Evolutionary conservation across 2,888 invertebrate species (phyloP), one percentile per base, ranked within the genome.

Genomic region (Drosophila ochracea): DNA sequence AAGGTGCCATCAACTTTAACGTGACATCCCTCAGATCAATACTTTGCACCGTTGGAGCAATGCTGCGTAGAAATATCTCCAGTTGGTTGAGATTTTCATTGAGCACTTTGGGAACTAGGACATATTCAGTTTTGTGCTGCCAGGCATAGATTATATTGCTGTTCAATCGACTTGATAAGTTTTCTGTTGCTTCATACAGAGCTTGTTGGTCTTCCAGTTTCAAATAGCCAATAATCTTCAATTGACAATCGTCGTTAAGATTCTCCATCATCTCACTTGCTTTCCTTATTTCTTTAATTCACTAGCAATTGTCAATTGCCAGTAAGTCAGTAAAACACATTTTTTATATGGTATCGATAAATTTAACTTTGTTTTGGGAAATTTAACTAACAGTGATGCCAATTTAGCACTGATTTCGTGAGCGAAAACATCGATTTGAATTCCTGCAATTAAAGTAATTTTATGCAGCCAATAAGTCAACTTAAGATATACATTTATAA

Each of bases 201-300:
- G 25, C 2, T 13, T 80, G 13, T 55, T 72, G 80, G n/a, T 72
- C 76, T 1, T 4, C 0, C 1, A 78, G 33, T 4, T 21, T 4
- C 41, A 80, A 60, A 33, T 57, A 28, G 1, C 11, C 52, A 16
- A 78, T 49, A 21, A 78, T 68, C 1, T 10, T n/a, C 33, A 68
- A 41, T 25, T 76, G 69, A 10, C 70, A 70, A 47, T 70, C 70
- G 50, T 80, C 76, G 49, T 55, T 80, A 0, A 77, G 52, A 4
- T 6, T 3, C 3, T 75, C 54, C 11, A 79, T 28, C 37, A 49
- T 39, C 10, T n/a, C 16, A 7, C 13, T 53, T 16, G 33, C 25
- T 13, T 47, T 47, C 13, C 21, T 25, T 7, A 25, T 13, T 35
- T 13, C 11, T 35, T 4, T 35, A 4, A 35, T 13, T 35, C 1